A percentile compares a stretch with the other conserved stretches of the same genome.
Evolutionary conservation across 2,888 invertebrate species (phyloP).

Genomic region (Calliopum simillimum): DNA sequence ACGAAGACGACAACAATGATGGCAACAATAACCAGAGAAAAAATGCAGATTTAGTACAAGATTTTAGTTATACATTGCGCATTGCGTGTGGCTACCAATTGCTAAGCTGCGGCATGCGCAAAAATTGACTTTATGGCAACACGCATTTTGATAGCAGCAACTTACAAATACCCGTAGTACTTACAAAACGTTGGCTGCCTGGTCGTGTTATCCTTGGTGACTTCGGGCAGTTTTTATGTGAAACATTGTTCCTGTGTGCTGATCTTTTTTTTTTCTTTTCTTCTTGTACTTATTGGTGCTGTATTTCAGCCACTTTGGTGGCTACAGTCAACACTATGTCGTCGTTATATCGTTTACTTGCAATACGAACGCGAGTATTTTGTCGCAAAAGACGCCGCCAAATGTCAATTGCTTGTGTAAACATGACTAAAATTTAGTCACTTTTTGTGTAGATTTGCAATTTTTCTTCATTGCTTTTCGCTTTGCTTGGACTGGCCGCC

Average conservation of each 20-base stretch:
- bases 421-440: constrained; percentile 35
- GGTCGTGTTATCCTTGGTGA: constrained; percentile 24
- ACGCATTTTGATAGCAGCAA: constrained; percentile 25
- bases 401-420: constrained; percentile 35
- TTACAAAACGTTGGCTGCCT: constrained; percentile 16
- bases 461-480: constrained; percentile 13
- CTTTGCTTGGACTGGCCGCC: too few relatives aligned
- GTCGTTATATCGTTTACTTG: constrained; percentile 9
- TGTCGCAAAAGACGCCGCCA: constrained; percentile 32
- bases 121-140: constrained; percentile 20
- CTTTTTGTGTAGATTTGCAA: constrained; percentile 28
- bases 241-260: constrained; percentile 20
- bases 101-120: neutral
- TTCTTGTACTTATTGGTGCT: neutral
- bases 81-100: constrained; percentile 27
- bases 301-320: neutral
- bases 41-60: constrained; percentile 28
- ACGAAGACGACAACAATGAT: neutral
- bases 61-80: constrained; percentile 17
- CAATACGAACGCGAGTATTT: neutral
- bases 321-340: neutral
- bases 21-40: neutral
- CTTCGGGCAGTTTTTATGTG: constrained; percentile 27
- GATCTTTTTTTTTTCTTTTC: neutral
- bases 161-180: constrained; percentile 12